phyloP scores from a whole-genome alignment of 2,797 vertebrate species.

The Brachyalestes nurse region DNA sequence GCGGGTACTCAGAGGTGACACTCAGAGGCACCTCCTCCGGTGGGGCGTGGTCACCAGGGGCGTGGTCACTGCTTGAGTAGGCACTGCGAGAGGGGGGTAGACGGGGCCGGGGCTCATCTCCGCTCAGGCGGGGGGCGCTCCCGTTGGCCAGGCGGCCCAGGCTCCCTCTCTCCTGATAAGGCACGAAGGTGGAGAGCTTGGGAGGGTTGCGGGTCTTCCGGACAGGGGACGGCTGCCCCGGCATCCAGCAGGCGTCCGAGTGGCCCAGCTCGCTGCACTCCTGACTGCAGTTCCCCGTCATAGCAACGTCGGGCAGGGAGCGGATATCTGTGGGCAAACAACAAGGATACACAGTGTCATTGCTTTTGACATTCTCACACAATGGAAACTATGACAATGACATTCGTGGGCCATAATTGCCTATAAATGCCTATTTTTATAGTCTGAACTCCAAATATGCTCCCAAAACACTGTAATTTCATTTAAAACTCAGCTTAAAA shows the following conservation, averaged over 20 bases:
- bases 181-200: conserved; percentile 99
- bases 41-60: conserved; percentile 93
- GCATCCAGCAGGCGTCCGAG: conserved; percentile 99
- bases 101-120: conserved; percentile 91
- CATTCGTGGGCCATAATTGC: too few relatives aligned
- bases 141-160: conserved; percentile 95
- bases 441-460: too few relatives aligned
- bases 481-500: too few relatives aligned
- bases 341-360: background rate
- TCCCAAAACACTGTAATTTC: too few relatives aligned
- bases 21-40: conserved; percentile 98
- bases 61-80: conserved; percentile 96
- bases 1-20: conserved; percentile 95
- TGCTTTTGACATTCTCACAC: too few relatives aligned
- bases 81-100: conserved; percentile 98
- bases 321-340: conserved; percentile 85
- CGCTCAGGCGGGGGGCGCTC: conserved; percentile 92
- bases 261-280: conserved; percentile 99
- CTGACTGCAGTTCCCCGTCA: conserved; percentile 97
- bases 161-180: conserved; percentile 99
- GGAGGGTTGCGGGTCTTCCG: conserved; percentile 96
- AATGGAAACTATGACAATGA: too few relatives aligned
- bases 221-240: conserved; percentile 94
- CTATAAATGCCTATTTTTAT: too few relatives aligned
- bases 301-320: conserved; percentile 96